Evolutionary conservation across 1,140 invertebrate species (phyloP), one percentile per base, ranked within the genome.

Genomic region (Pogonus chalceus): DNA sequence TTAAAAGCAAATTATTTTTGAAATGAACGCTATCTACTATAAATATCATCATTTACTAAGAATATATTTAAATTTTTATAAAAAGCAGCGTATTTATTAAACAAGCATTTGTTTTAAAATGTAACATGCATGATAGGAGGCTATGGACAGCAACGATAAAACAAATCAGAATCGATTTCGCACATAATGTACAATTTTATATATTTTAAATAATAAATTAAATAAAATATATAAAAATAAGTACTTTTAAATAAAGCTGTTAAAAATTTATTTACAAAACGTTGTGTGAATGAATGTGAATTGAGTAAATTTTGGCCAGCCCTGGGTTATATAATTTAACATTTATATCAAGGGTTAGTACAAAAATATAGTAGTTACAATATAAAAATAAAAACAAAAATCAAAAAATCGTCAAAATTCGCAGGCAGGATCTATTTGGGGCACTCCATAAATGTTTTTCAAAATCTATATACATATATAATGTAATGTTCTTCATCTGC

Each of bases 401-500:
- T 20, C 16, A 16, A 47, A 16, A n/a, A 47, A 47, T 20, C 7
- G 21, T n/a, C n/a, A 49, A 23, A 23, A 49, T 14, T 43, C 37
- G 37, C 37, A 43, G 37, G 37, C 7, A 4, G 18, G 18, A 18
- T 31, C 7, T 18, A n/a, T 23, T 21, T 23, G 48, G 48, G 62
- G 62, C 64, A 67, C 63, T 67, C 65, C 59, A 55, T 54, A 54
- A 58, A 48, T 58, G 24, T 21, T 49, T 49, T n/a, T 21, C 24
- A n/a, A n/a, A n/a, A n/a, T n/a, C n/a, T n/a, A n/a, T n/a, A n/a
- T n/a, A n/a, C n/a, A n/a, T n/a, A n/a, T n/a, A n/a, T n/a, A n/a
- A n/a, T n/a, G n/a, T n/a, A n/a, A n/a, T n/a, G n/a, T n/a, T n/a
- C n/a, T n/a, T n/a, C n/a, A n/a, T n/a, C n/a, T n/a, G n/a, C n/a